These are phyloP conservation scores for Nomada hirtipes DNA, from an alignment of 2,888 invertebrate genomes.

Conservation along the genomic window DNA sequence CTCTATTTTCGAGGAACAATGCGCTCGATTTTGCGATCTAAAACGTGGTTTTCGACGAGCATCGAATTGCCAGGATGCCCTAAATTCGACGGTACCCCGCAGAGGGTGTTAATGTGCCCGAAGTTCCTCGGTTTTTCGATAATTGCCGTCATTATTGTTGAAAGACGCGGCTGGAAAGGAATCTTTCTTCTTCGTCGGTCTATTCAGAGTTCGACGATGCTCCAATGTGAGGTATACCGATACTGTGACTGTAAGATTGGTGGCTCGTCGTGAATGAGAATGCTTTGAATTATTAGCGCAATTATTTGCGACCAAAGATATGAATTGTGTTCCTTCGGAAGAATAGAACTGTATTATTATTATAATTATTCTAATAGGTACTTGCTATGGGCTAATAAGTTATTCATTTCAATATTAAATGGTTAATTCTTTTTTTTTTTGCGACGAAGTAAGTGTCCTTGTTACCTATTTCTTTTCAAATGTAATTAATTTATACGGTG, in stretches of 20 bases:
- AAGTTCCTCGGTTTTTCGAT: conserved; percentile 49
- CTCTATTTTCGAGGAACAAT: neutral
- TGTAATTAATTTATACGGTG: no score
- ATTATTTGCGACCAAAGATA: no score
- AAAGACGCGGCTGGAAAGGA: conserved; percentile 26
- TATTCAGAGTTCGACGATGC: conserved; percentile 38
- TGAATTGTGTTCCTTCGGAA: no score
- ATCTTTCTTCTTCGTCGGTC: conserved; percentile 17
- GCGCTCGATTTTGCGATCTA: neutral
- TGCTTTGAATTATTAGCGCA: no score
- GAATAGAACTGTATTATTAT: no score
- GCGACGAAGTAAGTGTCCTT: no score
- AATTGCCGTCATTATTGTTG: conserved; percentile 57
- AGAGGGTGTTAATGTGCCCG: conserved; percentile 19
- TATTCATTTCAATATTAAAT: no score
- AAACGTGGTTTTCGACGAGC: conserved; percentile 18
- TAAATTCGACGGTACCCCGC: conserved; percentile 16
- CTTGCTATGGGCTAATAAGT: no score
- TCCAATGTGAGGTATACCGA: conserved; percentile 7
- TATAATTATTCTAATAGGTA: no score
- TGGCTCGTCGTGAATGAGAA: neutral
- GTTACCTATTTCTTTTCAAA: no score
- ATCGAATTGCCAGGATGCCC: conserved; percentile 22
- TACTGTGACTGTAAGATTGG: neutral
- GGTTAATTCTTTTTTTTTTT: no score